Base-by-base conservation (phyloP, 2,888 invertebrate genomes). In the Aethes cnicana region DNA sequence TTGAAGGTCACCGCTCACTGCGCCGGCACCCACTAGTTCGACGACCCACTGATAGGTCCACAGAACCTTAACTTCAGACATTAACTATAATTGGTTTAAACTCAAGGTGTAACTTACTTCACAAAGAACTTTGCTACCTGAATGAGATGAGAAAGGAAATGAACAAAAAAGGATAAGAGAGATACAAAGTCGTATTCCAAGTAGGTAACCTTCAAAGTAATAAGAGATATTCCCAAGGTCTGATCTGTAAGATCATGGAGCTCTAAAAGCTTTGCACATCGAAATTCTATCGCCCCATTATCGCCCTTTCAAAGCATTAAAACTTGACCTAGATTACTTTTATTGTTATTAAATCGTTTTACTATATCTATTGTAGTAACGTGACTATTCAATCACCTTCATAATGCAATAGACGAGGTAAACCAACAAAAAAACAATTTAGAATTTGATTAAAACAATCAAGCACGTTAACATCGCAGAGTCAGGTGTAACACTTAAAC, bases 1-100 rank as follows among this genome's bases (percentile, higher is more conserved):
- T 63, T 62, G 59, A 84, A 85, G 85, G 84, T 68, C 68, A 66
- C 81, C 81, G 63, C 59, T 80, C 81, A 81, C 84, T 64, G 61
- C 57, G 43, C 12, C 25, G 36, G 41, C 35, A 60, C 59, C 54
- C 58, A 70, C 66, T 75, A 62, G 81, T 81, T 81, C 83, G 79
- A 72, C 76, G 77, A 80, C 81, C 80, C 72, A 75, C 50, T 44
- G 42, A 49, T 49, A 43, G 43, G 33, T 33, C 9, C 28, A 28
- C 42, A 28, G 12, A 32, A 23, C 21, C 36, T 42, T 26, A 39
- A 39, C 36, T 7, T 20, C 14, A 23, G 8, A 9, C 25, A 23
- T 9, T 23, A 30, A 23, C 9, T 6, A 12, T 28, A 16, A 33
- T 3, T 33, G 18, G 26, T 26, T 35, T 6, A 21, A 18, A 8